phyloP scores from a whole-genome alignment of 2,113 vertebrate species.

The Aegotheles bennettii region DNA sequence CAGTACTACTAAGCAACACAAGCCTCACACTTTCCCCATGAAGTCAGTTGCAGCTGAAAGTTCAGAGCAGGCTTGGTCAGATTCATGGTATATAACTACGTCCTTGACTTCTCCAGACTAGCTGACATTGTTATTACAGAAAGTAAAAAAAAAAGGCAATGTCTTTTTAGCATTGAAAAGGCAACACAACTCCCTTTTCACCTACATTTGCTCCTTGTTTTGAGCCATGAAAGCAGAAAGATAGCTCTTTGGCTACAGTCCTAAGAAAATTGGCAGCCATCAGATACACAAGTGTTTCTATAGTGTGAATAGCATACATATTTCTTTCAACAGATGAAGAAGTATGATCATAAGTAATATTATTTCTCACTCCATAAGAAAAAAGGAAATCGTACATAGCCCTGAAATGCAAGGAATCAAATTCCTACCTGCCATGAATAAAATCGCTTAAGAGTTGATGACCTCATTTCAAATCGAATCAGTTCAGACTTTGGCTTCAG shows the following conservation, averaged over 20 bases:
- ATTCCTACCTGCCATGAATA: constrained; percentile 18
- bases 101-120: not conserved
- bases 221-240: not conserved
- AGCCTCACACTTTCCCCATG: not conserved
- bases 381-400: not conserved
- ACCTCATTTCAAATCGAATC: constrained; percentile 10
- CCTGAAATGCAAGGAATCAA: not conserved
- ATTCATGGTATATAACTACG: not conserved
- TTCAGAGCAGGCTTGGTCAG: not conserved
- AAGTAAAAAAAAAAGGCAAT: not conserved
- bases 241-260: not conserved
- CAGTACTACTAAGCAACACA: not conserved
- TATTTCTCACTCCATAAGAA: not conserved
- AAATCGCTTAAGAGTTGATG: not conserved
- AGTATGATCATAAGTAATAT: not conserved
- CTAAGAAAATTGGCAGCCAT: not conserved
- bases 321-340: not conserved
- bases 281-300: not conserved
- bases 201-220: not conserved
- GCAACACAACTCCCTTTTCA: not conserved
- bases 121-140: not conserved
- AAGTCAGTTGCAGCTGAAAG: not conserved
- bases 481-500: constrained; percentile 42
- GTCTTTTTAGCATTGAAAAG: not conserved
- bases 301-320: not conserved